A percentile compares a stretch with the other conserved stretches of the same genome.
These are phyloP conservation scores for Metaphire vulgaris DNA, from an alignment of 1,140 invertebrate species.

Conservation along the genomic window DNA sequence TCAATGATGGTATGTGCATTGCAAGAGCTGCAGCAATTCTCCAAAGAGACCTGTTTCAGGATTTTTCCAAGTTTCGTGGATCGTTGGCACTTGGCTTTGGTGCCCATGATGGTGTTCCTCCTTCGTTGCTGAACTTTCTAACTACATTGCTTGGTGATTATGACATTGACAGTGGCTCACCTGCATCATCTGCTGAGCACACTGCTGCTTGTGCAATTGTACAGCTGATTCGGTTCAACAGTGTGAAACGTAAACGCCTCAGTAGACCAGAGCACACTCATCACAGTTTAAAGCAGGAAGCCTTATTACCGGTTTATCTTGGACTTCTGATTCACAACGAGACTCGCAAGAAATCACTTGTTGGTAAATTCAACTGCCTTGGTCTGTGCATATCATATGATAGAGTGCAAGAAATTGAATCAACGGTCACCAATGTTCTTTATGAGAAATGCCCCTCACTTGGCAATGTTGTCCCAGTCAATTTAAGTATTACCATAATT, in stretches of 20 bases:
- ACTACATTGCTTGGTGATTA: neutral
- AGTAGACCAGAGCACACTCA: neutral
- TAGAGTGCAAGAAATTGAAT: neutral
- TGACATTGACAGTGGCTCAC: neutral
- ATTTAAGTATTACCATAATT: neutral
- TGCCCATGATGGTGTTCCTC: neutral
- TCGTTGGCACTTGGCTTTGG: neutral
- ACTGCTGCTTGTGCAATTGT: neutral
- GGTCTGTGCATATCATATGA: neutral
- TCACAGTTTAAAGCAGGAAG: neutral
- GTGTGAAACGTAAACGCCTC: neutral
- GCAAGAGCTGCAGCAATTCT: neutral
- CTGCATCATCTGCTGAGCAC: neutral
- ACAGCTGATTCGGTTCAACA: neutral
- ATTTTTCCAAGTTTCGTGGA: neutral
- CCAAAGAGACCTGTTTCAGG: neutral
- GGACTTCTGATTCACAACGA: neutral
- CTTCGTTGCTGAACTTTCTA: neutral
- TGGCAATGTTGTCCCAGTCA: neutral
- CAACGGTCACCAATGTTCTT: neutral
- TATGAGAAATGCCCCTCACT: neutral
- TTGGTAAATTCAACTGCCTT: neutral
- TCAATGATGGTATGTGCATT: neutral
- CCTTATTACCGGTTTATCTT: neutral
- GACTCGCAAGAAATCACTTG: neutral